These are phyloP conservation scores for Adelognathus sp. DNA, from an alignment of 2,888 invertebrate species.

Conservation along the genomic window DNA sequence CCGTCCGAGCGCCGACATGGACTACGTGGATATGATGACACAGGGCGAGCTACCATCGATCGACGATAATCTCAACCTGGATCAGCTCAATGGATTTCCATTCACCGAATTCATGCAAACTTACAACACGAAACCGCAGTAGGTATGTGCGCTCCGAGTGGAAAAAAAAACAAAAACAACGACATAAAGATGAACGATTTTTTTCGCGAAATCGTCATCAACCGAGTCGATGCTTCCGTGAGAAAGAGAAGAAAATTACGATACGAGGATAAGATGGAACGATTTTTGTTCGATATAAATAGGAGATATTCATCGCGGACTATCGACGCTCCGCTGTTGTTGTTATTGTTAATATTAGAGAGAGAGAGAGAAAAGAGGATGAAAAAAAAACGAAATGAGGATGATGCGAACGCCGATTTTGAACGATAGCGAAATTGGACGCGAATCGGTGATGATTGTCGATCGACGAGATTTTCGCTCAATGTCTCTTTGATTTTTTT, in stretches of 20 bases:
- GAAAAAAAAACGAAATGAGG: not conserved
- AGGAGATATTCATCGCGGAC: constrained; percentile 24
- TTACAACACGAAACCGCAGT: constrained; percentile 76
- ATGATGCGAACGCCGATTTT: not conserved
- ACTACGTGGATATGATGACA: constrained; percentile 78
- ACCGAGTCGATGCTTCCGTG: not conserved
- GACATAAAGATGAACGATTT: not conserved
- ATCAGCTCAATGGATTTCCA: constrained; percentile 74
- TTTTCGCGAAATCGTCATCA: not conserved
- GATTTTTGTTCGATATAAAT: constrained; percentile 6
- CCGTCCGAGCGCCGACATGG: constrained; percentile 77
- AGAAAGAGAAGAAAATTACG: not conserved
- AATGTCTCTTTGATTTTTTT: constrained; percentile 8
- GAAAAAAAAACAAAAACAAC: not conserved
- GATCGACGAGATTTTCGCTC: not conserved
- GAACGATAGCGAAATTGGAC: not conserved
- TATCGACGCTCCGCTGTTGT: constrained; percentile 35
- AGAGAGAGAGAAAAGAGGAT: not conserved
- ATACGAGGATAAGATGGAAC: not conserved
- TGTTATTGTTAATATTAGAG: constrained; percentile 45
- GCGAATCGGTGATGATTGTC: no score
- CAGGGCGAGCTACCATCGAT: constrained; percentile 74
- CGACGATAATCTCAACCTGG: constrained; percentile 79
- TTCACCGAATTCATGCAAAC: constrained; percentile 78
- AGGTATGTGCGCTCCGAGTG: constrained; percentile 66